Evolutionary conservation across 2,888 invertebrate species (phyloP).

Genomic region (Prenolepis imparis): DNA sequence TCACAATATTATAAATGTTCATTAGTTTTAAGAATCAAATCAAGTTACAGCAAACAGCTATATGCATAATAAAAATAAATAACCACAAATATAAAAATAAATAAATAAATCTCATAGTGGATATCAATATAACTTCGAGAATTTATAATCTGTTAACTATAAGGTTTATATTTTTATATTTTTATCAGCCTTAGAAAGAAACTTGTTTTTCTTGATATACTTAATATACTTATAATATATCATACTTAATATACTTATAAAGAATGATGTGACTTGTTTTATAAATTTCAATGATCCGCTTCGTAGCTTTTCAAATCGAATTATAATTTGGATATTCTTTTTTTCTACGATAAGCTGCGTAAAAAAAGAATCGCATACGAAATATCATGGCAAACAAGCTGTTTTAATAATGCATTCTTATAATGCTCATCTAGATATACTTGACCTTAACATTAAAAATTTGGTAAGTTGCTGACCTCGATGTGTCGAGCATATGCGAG

Average conservation of each 20-base stretch:
- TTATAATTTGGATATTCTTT: neutral
- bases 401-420: neutral
- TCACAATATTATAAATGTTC: too few relatives aligned
- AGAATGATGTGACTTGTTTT: neutral
- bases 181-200: neutral
- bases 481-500: neutral
- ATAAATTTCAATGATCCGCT: neutral
- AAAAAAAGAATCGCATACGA: neutral
- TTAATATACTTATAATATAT: neutral
- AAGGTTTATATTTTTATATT: neutral
- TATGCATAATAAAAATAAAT: too few relatives aligned
- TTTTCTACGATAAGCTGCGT: neutral
- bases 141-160: neutral
- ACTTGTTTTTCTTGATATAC: too few relatives aligned
- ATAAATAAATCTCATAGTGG: too few relatives aligned
- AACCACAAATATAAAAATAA: too few relatives aligned
- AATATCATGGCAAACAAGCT: neutral
- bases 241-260: neutral
- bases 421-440: neutral
- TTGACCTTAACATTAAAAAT: slow-evolving; percentile 42
- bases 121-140: too few relatives aligned
- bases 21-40: too few relatives aligned
- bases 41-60: too few relatives aligned
- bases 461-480: neutral
- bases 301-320: neutral